A percentile compares a stretch with the other conserved stretches of the same genome.
Conservation (phyloP, 1,140 invertebrate species). For the Eriocheir sinensis region DNA sequence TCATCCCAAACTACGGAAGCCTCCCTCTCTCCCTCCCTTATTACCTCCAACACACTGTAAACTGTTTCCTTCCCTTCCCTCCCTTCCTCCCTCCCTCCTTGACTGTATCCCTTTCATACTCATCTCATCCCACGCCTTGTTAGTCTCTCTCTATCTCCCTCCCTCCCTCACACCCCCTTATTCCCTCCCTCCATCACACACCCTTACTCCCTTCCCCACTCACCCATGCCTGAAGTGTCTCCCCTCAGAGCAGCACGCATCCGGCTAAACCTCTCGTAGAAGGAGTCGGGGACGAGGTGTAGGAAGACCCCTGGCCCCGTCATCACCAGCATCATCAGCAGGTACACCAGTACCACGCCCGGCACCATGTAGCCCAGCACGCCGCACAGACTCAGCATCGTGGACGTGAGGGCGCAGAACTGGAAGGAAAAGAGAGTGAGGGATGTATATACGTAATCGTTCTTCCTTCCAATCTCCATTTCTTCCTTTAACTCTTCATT, state of each 20-base stretch:
- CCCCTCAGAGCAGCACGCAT: constrained; percentile 66
- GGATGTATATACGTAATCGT: neutral
- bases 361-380: constrained; percentile 69
- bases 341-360: constrained; percentile 64
- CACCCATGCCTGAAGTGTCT: constrained; percentile 65
- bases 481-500: neutral
- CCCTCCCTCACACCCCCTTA: too few species aligned
- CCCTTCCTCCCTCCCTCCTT: too few species aligned
- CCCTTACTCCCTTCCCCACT: too few species aligned
- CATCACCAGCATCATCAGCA: constrained; percentile 62
- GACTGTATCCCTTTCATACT: too few species aligned
- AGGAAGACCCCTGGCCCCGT: constrained; percentile 63
- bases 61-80: too few species aligned
- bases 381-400: constrained; percentile 65
- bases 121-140: too few species aligned
- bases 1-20: too few species aligned
- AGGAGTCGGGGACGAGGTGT: constrained; percentile 63
- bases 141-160: too few species aligned
- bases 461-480: neutral
- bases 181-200: too few species aligned
- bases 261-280: constrained; percentile 58
- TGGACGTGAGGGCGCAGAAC: constrained; percentile 63
- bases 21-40: too few species aligned
- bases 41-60: too few species aligned
- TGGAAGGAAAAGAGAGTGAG: constrained; percentile 6